Conservation (phyloP, 2,797 vertebrate species). For the Parambassis ranga region DNA sequence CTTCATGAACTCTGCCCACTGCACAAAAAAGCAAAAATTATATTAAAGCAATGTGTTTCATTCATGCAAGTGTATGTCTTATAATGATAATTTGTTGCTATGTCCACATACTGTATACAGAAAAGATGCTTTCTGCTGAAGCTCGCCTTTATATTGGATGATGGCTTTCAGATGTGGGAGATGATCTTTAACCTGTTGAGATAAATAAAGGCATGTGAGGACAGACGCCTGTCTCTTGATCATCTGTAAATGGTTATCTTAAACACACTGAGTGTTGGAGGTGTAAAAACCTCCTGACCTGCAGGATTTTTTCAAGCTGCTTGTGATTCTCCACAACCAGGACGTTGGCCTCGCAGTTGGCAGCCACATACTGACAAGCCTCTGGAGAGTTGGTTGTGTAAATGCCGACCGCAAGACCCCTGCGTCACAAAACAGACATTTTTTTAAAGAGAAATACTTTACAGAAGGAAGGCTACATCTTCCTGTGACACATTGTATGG, state of each 20-base stretch:
- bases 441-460: too few species aligned
- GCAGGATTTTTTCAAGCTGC: constrained; percentile 82
- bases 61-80: neutral
- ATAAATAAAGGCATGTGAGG: neutral
- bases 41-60: neutral
- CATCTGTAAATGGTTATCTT: neutral
- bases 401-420: constrained; percentile 81
- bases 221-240: neutral
- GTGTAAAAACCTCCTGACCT: constrained; percentile 63
- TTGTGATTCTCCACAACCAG: constrained; percentile 83
- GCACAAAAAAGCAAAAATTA: constrained; percentile 3
- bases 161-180: constrained; percentile 84
- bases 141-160: constrained; percentile 81
- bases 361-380: constrained; percentile 81
- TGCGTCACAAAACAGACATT: constrained; percentile 36
- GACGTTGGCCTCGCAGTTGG: constrained; percentile 78
- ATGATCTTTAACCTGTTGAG: constrained; percentile 77
- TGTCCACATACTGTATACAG: constrained; percentile 76
- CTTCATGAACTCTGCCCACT: constrained; percentile 85
- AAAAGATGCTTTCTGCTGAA: constrained; percentile 68
- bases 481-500: too few species aligned
- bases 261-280: neutral
- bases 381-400: constrained; percentile 83
- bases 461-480: too few species aligned
- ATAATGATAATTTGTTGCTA: neutral